Conservation (phyloP, 1,140 invertebrate genomes). For the Mylabris phalerata region DNA sequence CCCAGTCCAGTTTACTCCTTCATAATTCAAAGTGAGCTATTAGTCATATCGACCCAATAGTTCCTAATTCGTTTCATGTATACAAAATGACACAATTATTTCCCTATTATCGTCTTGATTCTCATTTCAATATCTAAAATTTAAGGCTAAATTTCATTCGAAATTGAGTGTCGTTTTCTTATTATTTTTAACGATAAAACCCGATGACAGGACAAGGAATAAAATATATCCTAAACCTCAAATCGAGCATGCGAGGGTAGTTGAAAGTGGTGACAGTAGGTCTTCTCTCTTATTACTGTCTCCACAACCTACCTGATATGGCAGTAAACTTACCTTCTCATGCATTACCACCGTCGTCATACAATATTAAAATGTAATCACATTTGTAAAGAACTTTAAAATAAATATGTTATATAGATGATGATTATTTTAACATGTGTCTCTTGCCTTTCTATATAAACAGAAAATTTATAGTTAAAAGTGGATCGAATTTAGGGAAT, state of each 20-base stretch:
- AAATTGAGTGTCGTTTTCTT: too few species aligned
- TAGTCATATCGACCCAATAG: too few species aligned
- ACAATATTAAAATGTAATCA: slow-evolving; percentile 36
- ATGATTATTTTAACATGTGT: slow-evolving; percentile 28
- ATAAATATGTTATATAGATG: slow-evolving; percentile 28
- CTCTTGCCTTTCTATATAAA: too few species aligned
- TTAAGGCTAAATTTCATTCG: not conserved
- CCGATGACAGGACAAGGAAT: slow-evolving; percentile 28
- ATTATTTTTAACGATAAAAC: slow-evolving; percentile 26
- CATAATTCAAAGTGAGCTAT: too few species aligned
- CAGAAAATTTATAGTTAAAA: too few species aligned
- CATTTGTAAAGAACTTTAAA: slow-evolving; percentile 33
- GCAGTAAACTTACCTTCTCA: slow-evolving; percentile 28
- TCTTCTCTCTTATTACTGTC: slow-evolving; percentile 15
- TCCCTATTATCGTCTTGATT: not conserved
- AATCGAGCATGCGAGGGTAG: slow-evolving; percentile 18
- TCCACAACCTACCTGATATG: slow-evolving; percentile 20
- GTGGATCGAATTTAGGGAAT: too few species aligned
- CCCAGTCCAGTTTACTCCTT: too few species aligned
- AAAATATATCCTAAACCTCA: slow-evolving; percentile 25
- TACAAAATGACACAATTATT: too few species aligned
- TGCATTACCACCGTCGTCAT: slow-evolving; percentile 26
- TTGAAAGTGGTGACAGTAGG: slow-evolving; percentile 2
- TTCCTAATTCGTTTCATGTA: too few species aligned
- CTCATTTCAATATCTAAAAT: not conserved